phyloP scores from a whole-genome alignment of 2,113 vertebrate species.

The Penelope pileata region DNA sequence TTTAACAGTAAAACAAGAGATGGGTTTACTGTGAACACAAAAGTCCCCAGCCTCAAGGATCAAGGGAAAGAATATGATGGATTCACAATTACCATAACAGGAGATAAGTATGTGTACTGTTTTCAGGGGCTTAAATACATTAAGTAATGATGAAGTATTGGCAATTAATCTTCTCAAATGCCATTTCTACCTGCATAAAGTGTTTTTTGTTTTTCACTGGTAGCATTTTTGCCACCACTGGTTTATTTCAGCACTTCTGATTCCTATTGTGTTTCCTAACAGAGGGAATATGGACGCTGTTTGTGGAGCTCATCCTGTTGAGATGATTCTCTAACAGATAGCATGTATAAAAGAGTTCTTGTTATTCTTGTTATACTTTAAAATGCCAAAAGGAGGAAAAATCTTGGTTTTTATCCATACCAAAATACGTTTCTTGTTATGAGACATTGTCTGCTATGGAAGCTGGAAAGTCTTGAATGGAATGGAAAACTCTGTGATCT shows the following conservation, averaged over 20 bases:
- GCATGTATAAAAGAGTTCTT: neutral
- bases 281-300: neutral
- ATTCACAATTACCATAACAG: conserved; percentile 96
- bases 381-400: neutral
- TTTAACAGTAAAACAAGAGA: conserved; percentile 99
- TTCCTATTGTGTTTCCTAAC: neutral
- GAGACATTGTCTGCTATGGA: neutral
- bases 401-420: neutral
- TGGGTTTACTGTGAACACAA: conserved; percentile 97
- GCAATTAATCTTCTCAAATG: neutral
- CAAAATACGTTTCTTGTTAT: neutral
- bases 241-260: neutral
- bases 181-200: neutral
- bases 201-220: neutral
- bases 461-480: neutral
- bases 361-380: neutral
- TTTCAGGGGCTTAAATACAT: neutral
- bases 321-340: neutral
- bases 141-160: neutral
- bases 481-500: too few species aligned
- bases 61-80: conserved; percentile 93
- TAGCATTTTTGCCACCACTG: neutral
- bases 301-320: neutral
- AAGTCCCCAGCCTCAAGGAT: conserved; percentile 94
- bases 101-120: conserved; percentile 86